These are phyloP conservation scores for Anser brachyrhynchus DNA, from an alignment of 2,113 vertebrate species.

Conservation along the genomic window DNA sequence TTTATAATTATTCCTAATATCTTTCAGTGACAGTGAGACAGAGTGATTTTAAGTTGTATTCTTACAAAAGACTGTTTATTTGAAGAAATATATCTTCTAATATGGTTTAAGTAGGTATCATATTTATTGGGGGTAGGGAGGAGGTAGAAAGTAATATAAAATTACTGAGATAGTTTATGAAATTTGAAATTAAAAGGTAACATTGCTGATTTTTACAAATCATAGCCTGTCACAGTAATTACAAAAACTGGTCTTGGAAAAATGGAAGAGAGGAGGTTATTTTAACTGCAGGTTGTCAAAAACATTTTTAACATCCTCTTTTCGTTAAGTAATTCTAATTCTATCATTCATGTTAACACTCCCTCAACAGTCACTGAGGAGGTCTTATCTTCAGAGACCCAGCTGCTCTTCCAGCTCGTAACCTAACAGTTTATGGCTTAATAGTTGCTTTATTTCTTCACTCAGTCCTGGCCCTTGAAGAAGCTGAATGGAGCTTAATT, in stretches of 20 bases:
- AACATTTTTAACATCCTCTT: constrained; percentile 8
- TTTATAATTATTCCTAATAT: constrained; percentile 61
- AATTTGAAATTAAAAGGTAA: background rate
- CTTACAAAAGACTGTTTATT: constrained; percentile 43
- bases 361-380: constrained; percentile 33
- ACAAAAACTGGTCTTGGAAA: background rate
- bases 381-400: constrained; percentile 66
- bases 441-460: constrained; percentile 44
- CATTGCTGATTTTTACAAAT: background rate
- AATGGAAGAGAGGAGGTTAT: background rate
- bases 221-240: background rate
- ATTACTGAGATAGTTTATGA: background rate
- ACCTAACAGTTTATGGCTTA: constrained; percentile 47
- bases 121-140: background rate
- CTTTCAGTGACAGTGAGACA: constrained; percentile 22
- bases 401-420: constrained; percentile 64
- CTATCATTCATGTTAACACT: constrained; percentile 42
- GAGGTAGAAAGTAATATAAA: background rate
- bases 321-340: constrained; percentile 46
- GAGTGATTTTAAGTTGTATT: constrained; percentile 8
- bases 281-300: background rate
- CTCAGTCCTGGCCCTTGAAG: constrained; percentile 25
- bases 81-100: background rate
- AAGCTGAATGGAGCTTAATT: constrained; percentile 35
- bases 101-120: background rate